phyloP scores from a whole-genome alignment of 2,797 vertebrate genomes.

The Halcyon leucocephala region DNA sequence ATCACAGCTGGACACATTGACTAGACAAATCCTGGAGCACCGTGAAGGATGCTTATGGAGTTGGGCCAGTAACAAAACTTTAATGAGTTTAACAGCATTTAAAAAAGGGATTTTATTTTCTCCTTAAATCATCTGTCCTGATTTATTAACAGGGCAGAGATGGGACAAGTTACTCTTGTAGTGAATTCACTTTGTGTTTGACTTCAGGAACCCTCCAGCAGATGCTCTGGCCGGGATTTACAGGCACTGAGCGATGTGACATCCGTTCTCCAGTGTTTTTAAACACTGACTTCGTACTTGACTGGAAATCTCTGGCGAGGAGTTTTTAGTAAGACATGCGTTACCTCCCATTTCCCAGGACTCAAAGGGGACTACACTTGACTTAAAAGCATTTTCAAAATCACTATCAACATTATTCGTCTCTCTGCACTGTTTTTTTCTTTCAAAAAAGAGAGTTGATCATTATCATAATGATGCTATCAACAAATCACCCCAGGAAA shows the following conservation, averaged over 20 bases:
- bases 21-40: background rate
- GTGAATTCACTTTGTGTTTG: background rate
- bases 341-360: background rate
- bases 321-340: background rate
- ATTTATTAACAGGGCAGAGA: background rate
- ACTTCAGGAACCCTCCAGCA: background rate
- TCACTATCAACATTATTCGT: background rate
- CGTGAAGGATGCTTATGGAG: rapidly evolving
- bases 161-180: background rate
- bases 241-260: background rate
- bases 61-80: background rate
- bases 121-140: background rate
- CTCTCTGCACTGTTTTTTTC: background rate
- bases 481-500: background rate
- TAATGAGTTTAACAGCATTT: background rate
- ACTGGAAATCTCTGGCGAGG: background rate
- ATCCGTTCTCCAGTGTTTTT: background rate
- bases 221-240: background rate
- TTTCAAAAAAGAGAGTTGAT: background rate
- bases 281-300: background rate
- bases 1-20: background rate
- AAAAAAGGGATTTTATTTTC: background rate
- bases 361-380: background rate
- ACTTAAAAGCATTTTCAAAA: background rate
- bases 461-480: background rate